Evolutionary conservation across 2,888 invertebrate species (phyloP).

Genomic region (Callimorpha dominula): DNA sequence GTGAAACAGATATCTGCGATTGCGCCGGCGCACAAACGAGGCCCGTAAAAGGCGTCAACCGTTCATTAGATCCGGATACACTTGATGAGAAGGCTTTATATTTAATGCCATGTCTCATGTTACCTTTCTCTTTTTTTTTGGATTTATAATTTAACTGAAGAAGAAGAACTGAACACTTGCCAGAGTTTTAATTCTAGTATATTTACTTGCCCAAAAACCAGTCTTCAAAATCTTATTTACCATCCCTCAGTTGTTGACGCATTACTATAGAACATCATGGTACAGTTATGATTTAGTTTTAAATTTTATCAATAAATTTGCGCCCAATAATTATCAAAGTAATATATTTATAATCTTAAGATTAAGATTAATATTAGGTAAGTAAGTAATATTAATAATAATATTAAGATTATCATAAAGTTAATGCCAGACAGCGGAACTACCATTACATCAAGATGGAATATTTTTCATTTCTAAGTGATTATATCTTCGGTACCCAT

Average conservation of each 20-base stretch:
- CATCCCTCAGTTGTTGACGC: too few species aligned
- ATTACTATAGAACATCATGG: too few species aligned
- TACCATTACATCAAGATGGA: conserved; percentile 12
- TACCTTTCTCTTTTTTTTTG: neutral
- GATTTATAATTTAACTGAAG: neutral
- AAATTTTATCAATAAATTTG: neutral
- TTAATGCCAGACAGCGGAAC: conserved; percentile 17
- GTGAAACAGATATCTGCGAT: conserved; percentile 76
- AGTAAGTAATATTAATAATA: neutral
- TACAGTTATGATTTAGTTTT: too few species aligned
- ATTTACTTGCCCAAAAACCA: too few species aligned
- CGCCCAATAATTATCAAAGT: conserved; percentile 9
- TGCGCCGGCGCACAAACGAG: conserved; percentile 71
- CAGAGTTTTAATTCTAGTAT: too few species aligned
- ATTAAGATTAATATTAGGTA: neutral
- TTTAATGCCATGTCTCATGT: conserved; percentile 16
- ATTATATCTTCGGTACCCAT: conserved; percentile 17
- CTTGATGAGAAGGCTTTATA: conserved; percentile 61
- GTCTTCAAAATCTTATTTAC: too few species aligned
- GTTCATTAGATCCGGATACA: conserved; percentile 67
- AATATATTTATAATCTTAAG: conserved; percentile 5
- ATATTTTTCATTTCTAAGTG: conserved; percentile 34
- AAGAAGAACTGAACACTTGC: too few species aligned
- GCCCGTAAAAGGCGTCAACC: conserved; percentile 69
- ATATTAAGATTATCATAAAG: conserved; percentile 2